Evolutionary conservation across 2,888 invertebrate species (phyloP), one percentile per base, ranked within the genome.

Genomic region (Drosophila gaucha): DNA sequence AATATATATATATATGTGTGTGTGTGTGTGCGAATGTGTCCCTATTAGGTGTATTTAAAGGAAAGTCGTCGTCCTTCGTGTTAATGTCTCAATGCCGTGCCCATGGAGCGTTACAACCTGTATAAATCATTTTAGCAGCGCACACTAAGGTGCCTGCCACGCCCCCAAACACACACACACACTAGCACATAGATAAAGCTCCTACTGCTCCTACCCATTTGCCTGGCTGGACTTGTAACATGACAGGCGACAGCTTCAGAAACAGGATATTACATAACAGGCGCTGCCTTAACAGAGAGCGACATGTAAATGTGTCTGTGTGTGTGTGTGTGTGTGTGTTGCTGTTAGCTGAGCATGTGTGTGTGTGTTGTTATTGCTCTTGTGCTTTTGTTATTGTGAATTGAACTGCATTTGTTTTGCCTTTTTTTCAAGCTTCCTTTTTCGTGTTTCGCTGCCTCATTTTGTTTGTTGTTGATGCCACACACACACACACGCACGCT

Each of bases 221-320:
- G 54, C 47, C 72, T 72, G 50, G 57, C 57, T 62, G 71, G 65
- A 86, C 67, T 82, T 74, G 86, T 70, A 78, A 80, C 86, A 80
- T 82, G 86, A 86, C 87, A 84, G 68, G 85, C 78, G 78, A 78
- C 85, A 86, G 80, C 84, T 80, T 80, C 73, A 80, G 84, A 80
- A 85, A 78, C 74, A 83, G 82, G 82, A 86, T 84, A 78, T 83
- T 83, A 86, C 82, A 83, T 83, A 83, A 83, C 82, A 87, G 82
- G 82, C 87, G 80, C 84, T 83, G 76, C 67, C 76, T 76, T 71
- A 63, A 72, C 73, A 74, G 72, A 30, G 41, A 58, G 49, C 55
- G 55, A 64, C 70, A 76, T 72, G 73, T 65, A 74, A 71, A 74
- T 74, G 66, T 50, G 8, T 50, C 8, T 58, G 26, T 41, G n/a